Conservation (phyloP, 2,888 invertebrate genomes). For the Tiliacea citrago region DNA sequence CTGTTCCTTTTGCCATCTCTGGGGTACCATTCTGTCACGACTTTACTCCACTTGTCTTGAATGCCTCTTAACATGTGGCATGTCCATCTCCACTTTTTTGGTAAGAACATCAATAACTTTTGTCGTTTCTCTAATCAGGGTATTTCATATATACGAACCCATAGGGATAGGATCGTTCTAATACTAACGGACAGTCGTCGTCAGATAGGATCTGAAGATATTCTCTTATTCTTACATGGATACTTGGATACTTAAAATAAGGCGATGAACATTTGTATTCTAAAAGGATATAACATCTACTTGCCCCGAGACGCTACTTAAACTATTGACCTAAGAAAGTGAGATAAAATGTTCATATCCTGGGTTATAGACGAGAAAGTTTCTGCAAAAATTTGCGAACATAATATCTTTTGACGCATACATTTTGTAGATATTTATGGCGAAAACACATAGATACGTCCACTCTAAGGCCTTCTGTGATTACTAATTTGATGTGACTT, state of each 20-base stretch:
- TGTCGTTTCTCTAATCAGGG: no score
- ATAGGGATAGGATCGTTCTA: background rate
- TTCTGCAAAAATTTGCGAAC: constrained; percentile 7
- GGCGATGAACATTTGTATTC: constrained; percentile 8
- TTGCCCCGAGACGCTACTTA: background rate
- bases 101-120: no score
- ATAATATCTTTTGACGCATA: background rate
- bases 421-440: background rate
- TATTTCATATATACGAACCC: no score
- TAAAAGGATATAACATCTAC: background rate
- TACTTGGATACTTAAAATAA: background rate
- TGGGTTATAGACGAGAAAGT: constrained; percentile 33
- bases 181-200: background rate
- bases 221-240: background rate
- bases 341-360: constrained; percentile 16
- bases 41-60: no score
- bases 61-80: no score
- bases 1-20: no score
- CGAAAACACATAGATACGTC: background rate
- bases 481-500: no score
- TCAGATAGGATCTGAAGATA: background rate
- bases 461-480: background rate
- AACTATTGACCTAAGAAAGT: constrained; percentile 44
- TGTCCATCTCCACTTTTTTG: no score
- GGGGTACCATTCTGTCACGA: no score